A percentile compares a stretch with the other conserved stretches of the same genome.
These are phyloP conservation scores for Lutraria lutraria DNA, from an alignment of 2,888 invertebrate genomes.

Conservation along the genomic window DNA sequence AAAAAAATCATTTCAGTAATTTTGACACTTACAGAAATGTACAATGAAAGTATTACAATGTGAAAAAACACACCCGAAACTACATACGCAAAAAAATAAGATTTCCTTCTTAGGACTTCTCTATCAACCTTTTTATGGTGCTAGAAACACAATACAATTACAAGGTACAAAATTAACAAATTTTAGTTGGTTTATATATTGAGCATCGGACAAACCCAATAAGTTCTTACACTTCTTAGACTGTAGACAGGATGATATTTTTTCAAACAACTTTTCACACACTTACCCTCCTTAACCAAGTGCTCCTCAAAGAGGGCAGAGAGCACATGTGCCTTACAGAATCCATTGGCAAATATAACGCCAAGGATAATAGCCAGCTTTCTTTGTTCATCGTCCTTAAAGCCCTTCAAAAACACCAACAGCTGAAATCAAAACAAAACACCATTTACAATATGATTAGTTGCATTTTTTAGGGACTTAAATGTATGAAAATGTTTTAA, in stretches of 20 bases:
- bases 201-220: too few relatives aligned
- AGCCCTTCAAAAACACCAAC: slow-evolving; percentile 96
- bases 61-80: not conserved
- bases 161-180: too few relatives aligned
- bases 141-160: too few relatives aligned
- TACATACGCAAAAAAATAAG: not conserved
- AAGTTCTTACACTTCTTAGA: too few relatives aligned
- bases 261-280: too few relatives aligned
- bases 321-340: slow-evolving; percentile 95
- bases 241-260: too few relatives aligned
- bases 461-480: too few relatives aligned
- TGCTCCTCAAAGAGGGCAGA: slow-evolving; percentile 90
- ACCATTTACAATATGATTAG: not conserved
- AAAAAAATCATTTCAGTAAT: not conserved
- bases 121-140: too few relatives aligned
- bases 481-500: too few relatives aligned
- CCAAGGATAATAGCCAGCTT: slow-evolving; percentile 98
- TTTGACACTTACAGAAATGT: too few relatives aligned
- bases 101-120: too few relatives aligned
- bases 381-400: slow-evolving; percentile 94
- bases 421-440: slow-evolving; percentile 75
- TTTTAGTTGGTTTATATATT: too few relatives aligned
- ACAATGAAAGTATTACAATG: not conserved
- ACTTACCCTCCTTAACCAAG: slow-evolving; percentile 89
- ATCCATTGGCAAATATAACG: slow-evolving; percentile 96